phyloP scores from a whole-genome alignment of 2,113 vertebrate genomes.

The Spheniscus mendiculus region DNA sequence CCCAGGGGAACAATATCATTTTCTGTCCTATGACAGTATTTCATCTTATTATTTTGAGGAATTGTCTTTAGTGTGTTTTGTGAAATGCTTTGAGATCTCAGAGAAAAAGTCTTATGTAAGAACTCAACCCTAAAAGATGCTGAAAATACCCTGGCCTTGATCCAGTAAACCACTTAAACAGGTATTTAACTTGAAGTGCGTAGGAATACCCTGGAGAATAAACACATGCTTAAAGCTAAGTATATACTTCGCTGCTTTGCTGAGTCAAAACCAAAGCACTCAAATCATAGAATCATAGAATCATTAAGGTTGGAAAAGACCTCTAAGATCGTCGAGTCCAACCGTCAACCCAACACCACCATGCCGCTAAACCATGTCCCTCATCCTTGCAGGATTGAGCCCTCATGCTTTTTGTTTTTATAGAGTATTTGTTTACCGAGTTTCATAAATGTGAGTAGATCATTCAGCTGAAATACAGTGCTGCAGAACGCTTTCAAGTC shows the following conservation, averaged over 20 bases:
- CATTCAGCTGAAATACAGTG: background rate
- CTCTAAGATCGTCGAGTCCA: no score
- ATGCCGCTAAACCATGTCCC: no score
- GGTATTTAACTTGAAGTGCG: background rate
- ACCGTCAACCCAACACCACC: no score
- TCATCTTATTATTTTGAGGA: background rate
- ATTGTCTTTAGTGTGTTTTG: background rate
- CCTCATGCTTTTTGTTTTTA: background rate
- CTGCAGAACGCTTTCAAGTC: background rate
- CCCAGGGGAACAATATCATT: background rate
- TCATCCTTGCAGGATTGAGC: background rate
- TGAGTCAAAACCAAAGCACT: background rate
- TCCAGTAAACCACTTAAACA: background rate
- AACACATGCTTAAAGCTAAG: background rate
- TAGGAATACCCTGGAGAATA: background rate
- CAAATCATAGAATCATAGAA: background rate
- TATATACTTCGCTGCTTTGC: background rate
- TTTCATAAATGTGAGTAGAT: background rate
- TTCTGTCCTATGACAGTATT: background rate
- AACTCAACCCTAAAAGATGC: background rate
- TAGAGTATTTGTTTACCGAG: background rate
- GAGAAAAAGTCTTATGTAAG: background rate
- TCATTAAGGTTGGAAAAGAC: no score
- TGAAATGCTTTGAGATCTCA: background rate
- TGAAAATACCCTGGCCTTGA: background rate